Percentiles rank a stretch among this genome's conserved stretches.
These are phyloP conservation scores for Gnathonemus longibarbis DNA, from an alignment of 2,113 vertebrate genomes.

Conservation along the genomic window DNA sequence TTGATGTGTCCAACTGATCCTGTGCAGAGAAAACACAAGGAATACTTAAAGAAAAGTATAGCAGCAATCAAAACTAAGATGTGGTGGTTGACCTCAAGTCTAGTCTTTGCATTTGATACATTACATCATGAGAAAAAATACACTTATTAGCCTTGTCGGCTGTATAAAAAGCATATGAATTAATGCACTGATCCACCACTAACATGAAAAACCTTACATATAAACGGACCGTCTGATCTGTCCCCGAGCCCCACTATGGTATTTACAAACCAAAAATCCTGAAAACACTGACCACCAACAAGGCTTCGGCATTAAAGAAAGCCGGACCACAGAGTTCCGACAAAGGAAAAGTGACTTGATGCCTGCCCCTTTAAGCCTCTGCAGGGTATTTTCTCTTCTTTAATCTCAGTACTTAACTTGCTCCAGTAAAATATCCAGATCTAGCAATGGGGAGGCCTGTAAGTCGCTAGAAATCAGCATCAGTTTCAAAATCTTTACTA, in stretches of 20 bases:
- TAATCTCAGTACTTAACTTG: neutral
- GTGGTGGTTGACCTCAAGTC: neutral
- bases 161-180: neutral
- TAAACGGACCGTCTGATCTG: neutral
- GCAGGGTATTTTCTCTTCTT: neutral
- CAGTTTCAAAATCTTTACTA: neutral
- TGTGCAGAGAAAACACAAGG: constrained; percentile 13
- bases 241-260: neutral
- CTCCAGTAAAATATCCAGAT: neutral
- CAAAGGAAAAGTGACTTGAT: neutral
- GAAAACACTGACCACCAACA: neutral
- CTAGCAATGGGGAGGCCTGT: neutral
- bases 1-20: constrained; percentile 33
- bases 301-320: neutral
- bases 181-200: neutral
- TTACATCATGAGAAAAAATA: constrained; percentile 1
- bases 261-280: neutral
- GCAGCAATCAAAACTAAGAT: neutral
- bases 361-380: neutral
- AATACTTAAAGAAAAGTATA: constrained; percentile 10
- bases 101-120: neutral
- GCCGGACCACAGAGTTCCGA: neutral
- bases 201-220: neutral
- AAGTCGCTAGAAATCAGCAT: neutral
- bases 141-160: neutral